Base-by-base conservation (phyloP, 30 jellyfish, hydroid and myxozoan species). In the Catostylus mosaicus region DNA sequence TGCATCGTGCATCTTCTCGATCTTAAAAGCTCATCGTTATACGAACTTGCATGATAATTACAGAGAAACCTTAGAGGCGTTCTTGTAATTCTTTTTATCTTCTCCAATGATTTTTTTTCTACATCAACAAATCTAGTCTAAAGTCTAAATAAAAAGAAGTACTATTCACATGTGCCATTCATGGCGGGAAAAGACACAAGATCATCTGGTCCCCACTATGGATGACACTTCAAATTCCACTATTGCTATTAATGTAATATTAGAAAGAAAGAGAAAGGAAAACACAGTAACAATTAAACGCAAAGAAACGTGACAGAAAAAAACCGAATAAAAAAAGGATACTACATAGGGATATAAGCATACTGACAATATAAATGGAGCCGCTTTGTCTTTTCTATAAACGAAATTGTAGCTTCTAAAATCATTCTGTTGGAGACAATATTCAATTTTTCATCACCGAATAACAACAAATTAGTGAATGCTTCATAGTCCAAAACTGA, bases 281-380 rank as follows among this genome's bases (percentile, higher is more conserved):
- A 40, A 40, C 54, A 40, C 54, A 40, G 54, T 40, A 14, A 14
- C 54, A 7, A 40, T 40, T 7, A 5, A 14, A 40, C 54, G 14
- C 54, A 40, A 40, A n/a, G n/a, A 40, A 40, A 7, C 54, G 14
- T 40, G 14, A 40, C 54, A 40, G 7, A 40, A 5, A 14, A 40
- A 40, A 40, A 14, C 14, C 11, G 54, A 40, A n/a, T n/a, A 40
- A 40, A 14, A 40, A 40, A 40, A 40, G 7, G 54, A 40, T 40
- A 14, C 14, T 40, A 40, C 54, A 40, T 14, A 40, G 54, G 69
- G 69, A 56, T 20, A 56, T 56, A 4, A 20, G 69, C 69, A 56
- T 56, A 20, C 69, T 56, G 69, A 56, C 69, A 56, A 56, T 56
- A 56, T 56, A 5, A 56, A 56, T 56, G 69, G 69, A 56, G 69